Evolutionary conservation across 2,888 invertebrate species (phyloP).

Genomic region (Endotricha flammealis): DNA sequence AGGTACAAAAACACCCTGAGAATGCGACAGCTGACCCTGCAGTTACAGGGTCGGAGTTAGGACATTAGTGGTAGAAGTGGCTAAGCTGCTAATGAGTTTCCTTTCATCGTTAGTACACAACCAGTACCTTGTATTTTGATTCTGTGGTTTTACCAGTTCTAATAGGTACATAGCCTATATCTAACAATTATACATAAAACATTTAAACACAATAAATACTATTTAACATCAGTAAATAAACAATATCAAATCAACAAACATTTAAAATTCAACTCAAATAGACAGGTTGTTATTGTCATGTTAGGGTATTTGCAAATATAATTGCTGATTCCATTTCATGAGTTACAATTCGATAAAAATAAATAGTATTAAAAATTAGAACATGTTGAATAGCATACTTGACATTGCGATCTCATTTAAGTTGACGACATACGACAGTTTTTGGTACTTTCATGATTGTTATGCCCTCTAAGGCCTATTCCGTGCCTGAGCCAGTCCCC

Average conservation of each 20-base stretch:
- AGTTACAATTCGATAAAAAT: too few species aligned
- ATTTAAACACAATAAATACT: too few species aligned
- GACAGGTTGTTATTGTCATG: too few species aligned
- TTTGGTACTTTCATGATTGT: conserved; percentile 9
- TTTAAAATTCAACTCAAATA: too few species aligned
- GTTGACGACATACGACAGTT: conserved; percentile 1
- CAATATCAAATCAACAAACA: too few species aligned
- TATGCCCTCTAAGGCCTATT: conserved; percentile 34
- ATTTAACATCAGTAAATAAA: too few species aligned
- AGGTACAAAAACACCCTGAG: conserved; percentile 66
- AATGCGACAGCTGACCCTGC: conserved; percentile 65
- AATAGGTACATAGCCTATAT: too few species aligned
- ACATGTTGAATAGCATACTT: background rate
- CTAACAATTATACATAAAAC: too few species aligned
- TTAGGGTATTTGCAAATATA: too few species aligned
- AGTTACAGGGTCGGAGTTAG: conserved; percentile 39
- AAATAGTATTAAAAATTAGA: too few species aligned
- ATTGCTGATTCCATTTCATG: too few species aligned
- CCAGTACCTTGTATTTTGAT: background rate
- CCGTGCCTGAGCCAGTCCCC: conserved; percentile 45
- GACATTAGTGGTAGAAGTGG: conserved; percentile 1
- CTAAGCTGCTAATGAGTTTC: background rate
- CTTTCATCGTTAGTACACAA: background rate
- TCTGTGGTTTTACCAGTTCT: too few species aligned
- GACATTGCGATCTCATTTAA: background rate